Conservation (phyloP, 1,140 invertebrate species). For the Coptotermes formosanus region DNA sequence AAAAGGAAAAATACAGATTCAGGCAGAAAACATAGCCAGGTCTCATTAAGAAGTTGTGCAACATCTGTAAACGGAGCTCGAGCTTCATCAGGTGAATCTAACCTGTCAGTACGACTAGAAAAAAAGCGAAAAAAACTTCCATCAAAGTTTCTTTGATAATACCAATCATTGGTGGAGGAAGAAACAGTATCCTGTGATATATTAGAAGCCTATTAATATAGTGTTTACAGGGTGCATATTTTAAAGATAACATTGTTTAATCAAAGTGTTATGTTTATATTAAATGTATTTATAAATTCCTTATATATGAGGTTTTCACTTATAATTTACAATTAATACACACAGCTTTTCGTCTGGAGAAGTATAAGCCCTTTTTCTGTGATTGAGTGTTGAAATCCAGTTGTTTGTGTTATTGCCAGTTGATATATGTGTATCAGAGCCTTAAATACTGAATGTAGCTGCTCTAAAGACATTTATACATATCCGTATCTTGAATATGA, state of each 20-base stretch:
- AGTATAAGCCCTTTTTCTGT: not conserved
- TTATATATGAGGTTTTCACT: not conserved
- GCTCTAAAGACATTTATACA: not conserved
- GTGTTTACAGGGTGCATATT: not conserved
- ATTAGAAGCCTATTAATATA: not conserved
- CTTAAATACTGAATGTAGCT: not conserved
- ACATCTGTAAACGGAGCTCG: not conserved
- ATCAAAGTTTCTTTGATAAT: slow-evolving; percentile 21
- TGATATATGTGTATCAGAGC: not conserved
- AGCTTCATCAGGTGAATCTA: not conserved
- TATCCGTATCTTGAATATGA: not conserved
- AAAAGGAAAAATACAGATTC: slow-evolving; percentile 21
- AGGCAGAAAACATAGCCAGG: slow-evolving; percentile 14
- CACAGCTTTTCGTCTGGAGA: not conserved
- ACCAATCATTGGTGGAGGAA: not conserved
- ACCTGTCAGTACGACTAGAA: not conserved
- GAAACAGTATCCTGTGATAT: slow-evolving; percentile 16
- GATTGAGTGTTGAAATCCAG: not conserved
- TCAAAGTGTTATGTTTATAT: slow-evolving; percentile 4
- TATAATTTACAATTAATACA: slow-evolving; percentile 7
- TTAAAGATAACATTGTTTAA: slow-evolving; percentile 12
- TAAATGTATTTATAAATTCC: not conserved
- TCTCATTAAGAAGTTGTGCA: not conserved
- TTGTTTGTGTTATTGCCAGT: not conserved
- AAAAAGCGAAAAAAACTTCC: slow-evolving; percentile 28